These are phyloP conservation scores for Anableps anableps DNA, from an alignment of 2,797 vertebrate genomes.

Conservation along the genomic window DNA sequence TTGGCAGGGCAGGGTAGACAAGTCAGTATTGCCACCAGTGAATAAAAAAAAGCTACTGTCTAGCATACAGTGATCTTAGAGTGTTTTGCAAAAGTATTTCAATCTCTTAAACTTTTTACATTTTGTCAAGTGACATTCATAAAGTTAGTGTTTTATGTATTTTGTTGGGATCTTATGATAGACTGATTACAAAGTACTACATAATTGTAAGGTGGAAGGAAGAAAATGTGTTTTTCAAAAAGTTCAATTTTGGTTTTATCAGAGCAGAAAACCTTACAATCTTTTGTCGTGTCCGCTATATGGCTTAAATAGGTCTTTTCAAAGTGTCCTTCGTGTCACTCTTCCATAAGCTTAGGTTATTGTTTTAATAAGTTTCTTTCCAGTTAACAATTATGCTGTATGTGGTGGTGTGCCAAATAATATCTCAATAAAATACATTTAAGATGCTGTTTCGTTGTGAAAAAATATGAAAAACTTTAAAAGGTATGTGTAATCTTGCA, in stretches of 20 bases:
- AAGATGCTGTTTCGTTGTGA: neutral
- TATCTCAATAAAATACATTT: neutral
- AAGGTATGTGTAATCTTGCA: neutral
- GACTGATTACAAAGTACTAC: neutral
- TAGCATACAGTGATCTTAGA: neutral
- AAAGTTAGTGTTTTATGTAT: neutral
- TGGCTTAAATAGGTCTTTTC: too few relatives aligned
- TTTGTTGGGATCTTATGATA: neutral
- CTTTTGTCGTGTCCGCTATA: neutral
- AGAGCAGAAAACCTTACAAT: neutral
- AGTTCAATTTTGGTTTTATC: neutral
- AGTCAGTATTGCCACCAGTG: conserved; percentile 75
- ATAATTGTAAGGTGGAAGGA: neutral
- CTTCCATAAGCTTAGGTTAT: neutral
- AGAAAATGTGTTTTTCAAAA: neutral
- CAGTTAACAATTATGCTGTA: too few relatives aligned
- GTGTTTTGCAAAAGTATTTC: neutral
- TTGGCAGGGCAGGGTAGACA: conserved; percentile 90
- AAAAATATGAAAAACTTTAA: neutral
- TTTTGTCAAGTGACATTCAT: neutral
- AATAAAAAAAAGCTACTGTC: neutral
- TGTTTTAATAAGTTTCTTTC: neutral
- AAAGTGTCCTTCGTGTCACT: too few relatives aligned
- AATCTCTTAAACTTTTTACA: neutral
- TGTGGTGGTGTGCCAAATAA: neutral